Conservation (phyloP, 2,113 vertebrate species). For the Phoenicopterus ruber region DNA sequence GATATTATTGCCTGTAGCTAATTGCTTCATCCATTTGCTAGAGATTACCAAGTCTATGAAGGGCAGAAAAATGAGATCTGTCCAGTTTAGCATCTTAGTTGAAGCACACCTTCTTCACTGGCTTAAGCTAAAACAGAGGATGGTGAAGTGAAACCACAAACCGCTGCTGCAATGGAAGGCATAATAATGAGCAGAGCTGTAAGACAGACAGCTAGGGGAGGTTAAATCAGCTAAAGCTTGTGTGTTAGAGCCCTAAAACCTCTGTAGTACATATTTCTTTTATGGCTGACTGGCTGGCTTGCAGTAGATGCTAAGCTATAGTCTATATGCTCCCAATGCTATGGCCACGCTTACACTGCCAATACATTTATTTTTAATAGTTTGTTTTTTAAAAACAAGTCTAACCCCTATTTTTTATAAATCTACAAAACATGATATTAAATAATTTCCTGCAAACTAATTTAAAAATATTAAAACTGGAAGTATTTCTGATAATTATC, state of each 20-base stretch:
- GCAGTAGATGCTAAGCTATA: neutral
- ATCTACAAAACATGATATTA: neutral
- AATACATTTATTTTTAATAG: neutral
- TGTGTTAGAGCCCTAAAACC: neutral
- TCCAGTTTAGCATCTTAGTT: neutral
- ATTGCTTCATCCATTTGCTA: neutral
- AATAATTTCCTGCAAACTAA: neutral
- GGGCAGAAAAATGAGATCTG: neutral
- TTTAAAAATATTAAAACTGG: neutral
- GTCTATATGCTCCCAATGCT: neutral
- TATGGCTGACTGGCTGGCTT: neutral
- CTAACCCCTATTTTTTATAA: neutral
- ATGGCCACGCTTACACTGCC: neutral
- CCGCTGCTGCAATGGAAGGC: neutral
- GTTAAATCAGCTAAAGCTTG: neutral
- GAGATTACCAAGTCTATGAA: neutral
- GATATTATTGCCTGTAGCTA: neutral
- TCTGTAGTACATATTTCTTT: neutral
- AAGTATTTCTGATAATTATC: neutral
- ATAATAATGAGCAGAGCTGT: neutral
- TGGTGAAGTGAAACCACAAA: neutral
- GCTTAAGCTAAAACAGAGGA: neutral
- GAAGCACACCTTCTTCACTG: neutral
- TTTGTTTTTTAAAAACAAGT: neutral
- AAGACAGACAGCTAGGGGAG: neutral